Percentiles rank a stretch among this genome's conserved stretches.
Evolutionary conservation across 2,797 vertebrate genomes (phyloP).

Genomic region (Lateolabrax maculatus): DNA sequence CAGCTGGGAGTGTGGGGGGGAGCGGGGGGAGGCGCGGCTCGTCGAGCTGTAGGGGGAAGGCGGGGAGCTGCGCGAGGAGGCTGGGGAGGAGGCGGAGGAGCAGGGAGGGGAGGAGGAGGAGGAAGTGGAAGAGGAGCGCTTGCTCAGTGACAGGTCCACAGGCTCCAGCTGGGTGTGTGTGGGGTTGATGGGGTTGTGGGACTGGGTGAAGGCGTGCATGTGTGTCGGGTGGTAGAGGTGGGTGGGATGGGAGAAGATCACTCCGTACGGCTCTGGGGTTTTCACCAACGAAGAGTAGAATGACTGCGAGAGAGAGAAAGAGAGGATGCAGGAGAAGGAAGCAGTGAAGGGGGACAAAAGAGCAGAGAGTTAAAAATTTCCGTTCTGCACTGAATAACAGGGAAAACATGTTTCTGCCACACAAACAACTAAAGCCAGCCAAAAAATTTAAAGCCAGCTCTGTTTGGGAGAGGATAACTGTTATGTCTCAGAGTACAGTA

Average conservation of each 20-base stretch:
- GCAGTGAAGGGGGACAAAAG: constrained; percentile 61
- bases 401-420: constrained; percentile 70
- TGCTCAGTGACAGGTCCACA: constrained; percentile 95
- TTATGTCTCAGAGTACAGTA: constrained; percentile 36
- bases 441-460: constrained; percentile 49
- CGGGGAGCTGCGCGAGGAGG: constrained; percentile 85
- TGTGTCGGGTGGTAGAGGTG: constrained; percentile 68
- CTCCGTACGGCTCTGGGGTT: constrained; percentile 86
- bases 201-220: constrained; percentile 74
- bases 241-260: constrained; percentile 88
- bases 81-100: constrained; percentile 82
- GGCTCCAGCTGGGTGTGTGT: constrained; percentile 93
- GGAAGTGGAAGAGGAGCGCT: constrained; percentile 89
- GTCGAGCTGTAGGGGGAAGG: constrained; percentile 70
- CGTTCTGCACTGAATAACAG: constrained; percentile 58
- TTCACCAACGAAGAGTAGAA: constrained; percentile 92
- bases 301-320: constrained; percentile 79
- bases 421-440: constrained; percentile 66
- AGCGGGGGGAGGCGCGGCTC: constrained; percentile 85
- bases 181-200: constrained; percentile 84
- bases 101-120: constrained; percentile 87
- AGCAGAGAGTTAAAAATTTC: constrained; percentile 69
- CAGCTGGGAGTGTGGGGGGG: constrained; percentile 86
- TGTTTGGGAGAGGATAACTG: constrained; percentile 49
- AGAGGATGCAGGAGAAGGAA: constrained; percentile 69